These are phyloP conservation scores for Camptogramma bilineatum DNA, from an alignment of 2,888 invertebrate species.

Conservation along the genomic window DNA sequence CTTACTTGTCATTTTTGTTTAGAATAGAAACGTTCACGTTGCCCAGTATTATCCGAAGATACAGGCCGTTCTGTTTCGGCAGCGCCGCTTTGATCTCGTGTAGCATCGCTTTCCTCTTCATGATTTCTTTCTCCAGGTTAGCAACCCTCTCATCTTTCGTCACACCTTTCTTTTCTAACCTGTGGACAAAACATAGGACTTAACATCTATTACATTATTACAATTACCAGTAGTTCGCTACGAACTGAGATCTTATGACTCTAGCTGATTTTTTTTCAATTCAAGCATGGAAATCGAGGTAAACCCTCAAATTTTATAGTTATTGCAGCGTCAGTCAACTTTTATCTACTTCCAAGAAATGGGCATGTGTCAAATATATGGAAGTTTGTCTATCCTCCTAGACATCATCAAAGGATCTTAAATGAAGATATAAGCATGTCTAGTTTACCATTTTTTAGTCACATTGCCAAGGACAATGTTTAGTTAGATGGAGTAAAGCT, in stretches of 20 bases:
- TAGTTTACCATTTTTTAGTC: too few relatives aligned
- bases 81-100: slow-evolving; percentile 97
- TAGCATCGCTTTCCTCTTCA: slow-evolving; percentile 93
- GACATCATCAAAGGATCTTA: neutral
- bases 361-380: too few relatives aligned
- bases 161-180: slow-evolving; percentile 72
- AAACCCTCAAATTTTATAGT: too few relatives aligned
- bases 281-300: too few relatives aligned
- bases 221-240: too few relatives aligned
- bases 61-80: slow-evolving; percentile 96
- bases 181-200: slow-evolving; percentile 42
- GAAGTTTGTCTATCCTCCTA: neutral
- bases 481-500: too few relatives aligned
- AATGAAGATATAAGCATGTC: too few relatives aligned
- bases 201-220: neutral
- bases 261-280: too few relatives aligned
- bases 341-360: too few relatives aligned
- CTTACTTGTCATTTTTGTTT: slow-evolving; percentile 98
- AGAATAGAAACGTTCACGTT: slow-evolving; percentile 99
- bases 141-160: slow-evolving; percentile 84
- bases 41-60: slow-evolving; percentile 95
- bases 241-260: too few relatives aligned
- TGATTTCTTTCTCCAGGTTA: slow-evolving; percentile 91
- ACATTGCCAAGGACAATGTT: too few relatives aligned
- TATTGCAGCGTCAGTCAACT: too few relatives aligned